Percentiles rank a stretch among this genome's conserved stretches.
phyloP scores from a whole-genome alignment of 2,888 invertebrate genomes.

The Drosophila tripunctata region DNA sequence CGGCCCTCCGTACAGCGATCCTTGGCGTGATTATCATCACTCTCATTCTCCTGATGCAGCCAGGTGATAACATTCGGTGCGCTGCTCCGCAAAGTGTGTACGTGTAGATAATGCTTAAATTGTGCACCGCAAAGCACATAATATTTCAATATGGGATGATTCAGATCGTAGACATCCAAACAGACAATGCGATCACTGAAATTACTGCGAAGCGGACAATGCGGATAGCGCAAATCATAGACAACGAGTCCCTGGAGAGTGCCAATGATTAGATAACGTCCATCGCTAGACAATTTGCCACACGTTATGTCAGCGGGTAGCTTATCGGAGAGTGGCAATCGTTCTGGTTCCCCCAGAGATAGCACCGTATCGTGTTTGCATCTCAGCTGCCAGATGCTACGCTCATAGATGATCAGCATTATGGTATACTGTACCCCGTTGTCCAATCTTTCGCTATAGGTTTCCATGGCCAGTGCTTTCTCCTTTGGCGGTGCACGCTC shows the following conservation, averaged over 20 bases:
- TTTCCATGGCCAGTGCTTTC: conserved; percentile 39
- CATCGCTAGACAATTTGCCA: conserved; percentile 76
- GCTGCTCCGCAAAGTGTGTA: conserved; percentile 75
- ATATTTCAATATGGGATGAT: conserved; percentile 76
- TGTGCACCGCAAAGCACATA: conserved; percentile 81
- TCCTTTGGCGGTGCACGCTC: background rate
- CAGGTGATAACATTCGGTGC: conserved; percentile 63
- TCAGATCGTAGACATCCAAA: conserved; percentile 80
- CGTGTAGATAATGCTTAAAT: conserved; percentile 71
- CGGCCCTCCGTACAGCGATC: conserved; percentile 2
- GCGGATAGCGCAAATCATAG: conserved; percentile 65
- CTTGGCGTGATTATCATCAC: conserved; percentile 4
- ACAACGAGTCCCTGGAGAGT: conserved; percentile 81
- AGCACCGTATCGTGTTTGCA: conserved; percentile 46
- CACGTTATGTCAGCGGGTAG: conserved; percentile 66
- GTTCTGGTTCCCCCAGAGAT: background rate
- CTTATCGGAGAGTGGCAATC: conserved; percentile 49
- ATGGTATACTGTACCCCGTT: conserved; percentile 27
- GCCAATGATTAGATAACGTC: conserved; percentile 80
- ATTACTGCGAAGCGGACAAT: conserved; percentile 79
- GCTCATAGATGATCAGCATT: conserved; percentile 64
- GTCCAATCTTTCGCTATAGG: conserved; percentile 10
- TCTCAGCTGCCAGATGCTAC: conserved; percentile 60
- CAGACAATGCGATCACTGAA: conserved; percentile 81
- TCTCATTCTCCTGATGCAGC: conserved; percentile 68